These are phyloP conservation scores for Pseudonaja textilis DNA, from an alignment of 2,113 vertebrate species.

Conservation along the genomic window DNA sequence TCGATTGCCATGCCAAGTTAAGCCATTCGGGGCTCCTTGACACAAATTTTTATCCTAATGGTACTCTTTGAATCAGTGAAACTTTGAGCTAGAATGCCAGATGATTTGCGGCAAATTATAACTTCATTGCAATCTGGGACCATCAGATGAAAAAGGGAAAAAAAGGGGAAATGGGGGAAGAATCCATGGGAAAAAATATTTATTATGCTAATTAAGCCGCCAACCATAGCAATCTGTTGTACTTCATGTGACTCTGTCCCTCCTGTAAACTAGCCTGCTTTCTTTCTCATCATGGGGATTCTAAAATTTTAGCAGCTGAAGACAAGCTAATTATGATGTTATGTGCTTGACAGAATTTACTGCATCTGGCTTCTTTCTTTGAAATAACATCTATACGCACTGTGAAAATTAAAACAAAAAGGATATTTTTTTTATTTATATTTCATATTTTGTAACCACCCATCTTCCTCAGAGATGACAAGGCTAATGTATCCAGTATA, in stretches of 20 bases:
- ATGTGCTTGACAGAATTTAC: not conserved
- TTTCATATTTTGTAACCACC: too few species aligned
- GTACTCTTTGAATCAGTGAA: conserved; percentile 1
- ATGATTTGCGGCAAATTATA: conserved; percentile 17
- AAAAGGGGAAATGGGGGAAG: not conserved
- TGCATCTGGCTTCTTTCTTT: not conserved
- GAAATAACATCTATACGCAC: not conserved
- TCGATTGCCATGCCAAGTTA: not conserved
- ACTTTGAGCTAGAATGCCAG: not conserved
- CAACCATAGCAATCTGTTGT: not conserved
- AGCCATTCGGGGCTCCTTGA: conserved; percentile 2
- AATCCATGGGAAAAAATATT: not conserved
- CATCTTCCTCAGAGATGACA: not conserved
- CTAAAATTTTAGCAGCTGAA: not conserved
- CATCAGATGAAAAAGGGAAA: not conserved
- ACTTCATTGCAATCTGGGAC: not conserved
- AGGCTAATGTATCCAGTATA: not conserved
- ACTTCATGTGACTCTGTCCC: not conserved
- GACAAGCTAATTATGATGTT: not conserved
- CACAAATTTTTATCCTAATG: not conserved
- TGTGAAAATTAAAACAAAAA: not conserved
- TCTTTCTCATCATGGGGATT: not conserved
- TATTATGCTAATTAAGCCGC: not conserved
- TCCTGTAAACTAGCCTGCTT: not conserved
- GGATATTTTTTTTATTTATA: not conserved